Percentiles rank a stretch among this genome's conserved stretches.
Evolutionary conservation across 92 coral and sea anemone genomes (phyloP).

Genomic region (Metridium senile): DNA sequence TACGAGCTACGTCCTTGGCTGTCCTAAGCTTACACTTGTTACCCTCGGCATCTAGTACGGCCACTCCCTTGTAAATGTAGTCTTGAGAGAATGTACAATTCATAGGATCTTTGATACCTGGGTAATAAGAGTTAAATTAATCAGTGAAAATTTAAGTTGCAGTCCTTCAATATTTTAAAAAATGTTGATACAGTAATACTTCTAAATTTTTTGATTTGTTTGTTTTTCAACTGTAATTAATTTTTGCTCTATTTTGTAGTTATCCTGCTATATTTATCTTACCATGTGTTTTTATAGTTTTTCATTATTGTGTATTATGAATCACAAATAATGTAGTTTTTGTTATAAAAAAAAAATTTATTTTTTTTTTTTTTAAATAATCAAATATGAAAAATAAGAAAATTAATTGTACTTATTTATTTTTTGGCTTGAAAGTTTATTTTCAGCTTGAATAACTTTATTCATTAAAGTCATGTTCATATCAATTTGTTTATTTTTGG

Average conservation of each 20-base stretch:
- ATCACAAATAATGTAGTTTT: too few species aligned
- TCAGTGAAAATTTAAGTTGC: neutral
- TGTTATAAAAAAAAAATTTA: too few species aligned
- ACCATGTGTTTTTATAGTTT: too few species aligned
- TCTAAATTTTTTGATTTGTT: too few species aligned
- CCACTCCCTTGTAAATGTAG: slow-evolving; percentile 96
- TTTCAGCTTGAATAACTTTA: neutral
- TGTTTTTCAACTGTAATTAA: too few species aligned
- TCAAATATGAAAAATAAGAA: neutral
- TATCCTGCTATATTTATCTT: too few species aligned
- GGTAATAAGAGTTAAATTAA: neutral
- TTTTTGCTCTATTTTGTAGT: too few species aligned
- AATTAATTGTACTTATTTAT: neutral
- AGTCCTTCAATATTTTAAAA: neutral
- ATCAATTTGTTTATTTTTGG: neutral
- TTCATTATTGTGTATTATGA: too few species aligned
- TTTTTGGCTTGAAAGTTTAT: neutral
- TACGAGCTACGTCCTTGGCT: slow-evolving; percentile 90
- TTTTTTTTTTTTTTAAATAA: neutral
- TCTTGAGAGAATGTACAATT: slow-evolving; percentile 89
- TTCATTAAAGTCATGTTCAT: too few species aligned
- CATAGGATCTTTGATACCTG: slow-evolving; percentile 93
- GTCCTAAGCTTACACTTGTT: slow-evolving; percentile 87
- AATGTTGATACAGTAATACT: too few species aligned
- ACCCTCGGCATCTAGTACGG: slow-evolving; percentile 84